Base-by-base conservation (phyloP, 2,888 invertebrate genomes). In the Limnephilus auricula region DNA sequence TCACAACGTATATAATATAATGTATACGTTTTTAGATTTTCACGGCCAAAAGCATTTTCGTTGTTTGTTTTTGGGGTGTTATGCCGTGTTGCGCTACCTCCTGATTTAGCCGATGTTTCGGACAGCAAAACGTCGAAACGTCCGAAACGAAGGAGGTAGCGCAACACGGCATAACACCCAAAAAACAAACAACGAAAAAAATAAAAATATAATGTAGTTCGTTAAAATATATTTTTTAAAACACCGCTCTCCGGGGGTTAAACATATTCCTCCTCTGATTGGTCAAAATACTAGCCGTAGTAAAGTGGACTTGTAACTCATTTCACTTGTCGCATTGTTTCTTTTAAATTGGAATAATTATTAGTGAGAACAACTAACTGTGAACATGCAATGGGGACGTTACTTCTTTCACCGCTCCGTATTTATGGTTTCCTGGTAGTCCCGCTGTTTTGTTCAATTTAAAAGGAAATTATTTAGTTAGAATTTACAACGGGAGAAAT, bases 281-380 rank as follows among this genome's bases (percentile, higher is more conserved):
- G 85, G 40, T 85, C 85, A 85, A 25, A 40, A 25, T 2, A 85
- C 30, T 15, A 85, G 30, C 40, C 25, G 12, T 30, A 25, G 5
- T 30, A n/a, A 85, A 85, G 34, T 85, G 45, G 5, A 40, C 5
- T 25, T 85, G 30, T 45, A 85, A 85, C 40, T 85, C 40, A 30
- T 85, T 45, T 85, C 85, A 40, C 12, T 85, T 40, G 34, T 84
- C 34, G 40, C 85, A 1, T n/a, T 45, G 37, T 85, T 40, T 25
- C 45, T 45, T 40, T 40, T 37, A 34, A 85, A 85, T 85, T 85
- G 85, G 40, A 85, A 85, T 85, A 85, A 82, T 82, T 32, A 82
- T 65, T 65, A n/a, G 65, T 65, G 65, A n/a, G 65, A 25, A 65
- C 45, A 45, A 45, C 15, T 45, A 45, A 15, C 65, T 65, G 65